Evolutionary conservation across 2,797 vertebrate species (phyloP).

Genomic region (Sphaeramia orbicularis): DNA sequence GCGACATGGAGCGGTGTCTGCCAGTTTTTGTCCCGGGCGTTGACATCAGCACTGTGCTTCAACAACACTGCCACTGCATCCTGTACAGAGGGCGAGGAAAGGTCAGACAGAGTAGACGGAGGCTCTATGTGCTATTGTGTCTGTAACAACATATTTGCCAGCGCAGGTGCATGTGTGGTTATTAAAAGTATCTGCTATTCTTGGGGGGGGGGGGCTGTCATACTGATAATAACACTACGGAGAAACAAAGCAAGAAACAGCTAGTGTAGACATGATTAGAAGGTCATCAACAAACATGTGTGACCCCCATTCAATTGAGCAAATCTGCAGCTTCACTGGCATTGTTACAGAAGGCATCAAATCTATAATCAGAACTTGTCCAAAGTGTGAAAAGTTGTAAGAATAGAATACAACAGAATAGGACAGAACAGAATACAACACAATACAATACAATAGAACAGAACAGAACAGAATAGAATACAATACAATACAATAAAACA

Average conservation of each 20-base stretch:
- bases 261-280: slow-evolving; percentile 19
- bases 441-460: no score
- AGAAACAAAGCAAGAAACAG: slow-evolving; percentile 16
- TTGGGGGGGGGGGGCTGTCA: slow-evolving; percentile 26
- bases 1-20: slow-evolving; percentile 97
- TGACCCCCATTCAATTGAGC: neutral
- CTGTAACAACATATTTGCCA: neutral
- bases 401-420: neutral
- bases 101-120: slow-evolving; percentile 28
- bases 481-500: no score
- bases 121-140: neutral
- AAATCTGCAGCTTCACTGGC: neutral
- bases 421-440: no score
- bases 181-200: slow-evolving; percentile 49
- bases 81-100: slow-evolving; percentile 61
- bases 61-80: slow-evolving; percentile 94
- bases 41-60: slow-evolving; percentile 97
- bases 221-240: slow-evolving; percentile 29
- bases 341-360: no score
- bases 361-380: neutral
- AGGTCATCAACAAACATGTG: no score
- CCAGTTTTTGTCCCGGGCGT: slow-evolving; percentile 98
- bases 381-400: neutral
- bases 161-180: slow-evolving; percentile 26
- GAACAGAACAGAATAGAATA: no score